Base-by-base conservation (phyloP, 2,797 vertebrate species). In the Intellagama lesueurii region DNA sequence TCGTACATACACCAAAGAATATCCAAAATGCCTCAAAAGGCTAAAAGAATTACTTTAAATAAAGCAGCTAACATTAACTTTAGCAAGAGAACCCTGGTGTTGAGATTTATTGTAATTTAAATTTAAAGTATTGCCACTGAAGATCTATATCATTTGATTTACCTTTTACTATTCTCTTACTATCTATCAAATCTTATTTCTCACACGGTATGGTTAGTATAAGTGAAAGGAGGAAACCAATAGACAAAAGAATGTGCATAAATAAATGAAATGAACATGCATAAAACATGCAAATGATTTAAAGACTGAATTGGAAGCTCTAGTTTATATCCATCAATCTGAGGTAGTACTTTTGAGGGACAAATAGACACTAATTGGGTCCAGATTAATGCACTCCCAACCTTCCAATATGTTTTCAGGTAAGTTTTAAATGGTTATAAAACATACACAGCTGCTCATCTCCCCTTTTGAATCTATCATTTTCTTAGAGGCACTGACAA, bases 251-350 rank as follows among this genome's bases (percentile, higher is more conserved):
- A 94, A 96, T 97, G 95, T 96, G 95, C 95, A 96, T 96, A 96
- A 96, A 96, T 94, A 96, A 96, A 97, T 97, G 95, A 94, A 96
- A 95, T 97, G 96, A 96, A 95, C 96, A 97, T 97, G 97, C 96
- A 96, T 96, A 96, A 97, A 95, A 97, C 97, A 97, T 97, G 97
- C 95, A 97, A 97, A 97, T 97, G 96, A 96, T 94, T 96, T 96
- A 95, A 96, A 95, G 92, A 93, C 96, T 95, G 96, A 96, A 95
- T 96, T 97, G 96, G 96, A 97, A 97, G 97, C 95, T 94, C 95
- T 95, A 93, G 92, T 96, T 97, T 95, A 94, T 95, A 95, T 95
- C 96, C 95, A 97, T 96, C 96, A 96, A 97, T 97, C 94, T 97
- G 92, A 96, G 94, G 93, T 96, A 96, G 94, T 95, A 96, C 94